Evolutionary conservation across 1,140 invertebrate genomes (phyloP).

Genomic region (Fopius arisanus): DNA sequence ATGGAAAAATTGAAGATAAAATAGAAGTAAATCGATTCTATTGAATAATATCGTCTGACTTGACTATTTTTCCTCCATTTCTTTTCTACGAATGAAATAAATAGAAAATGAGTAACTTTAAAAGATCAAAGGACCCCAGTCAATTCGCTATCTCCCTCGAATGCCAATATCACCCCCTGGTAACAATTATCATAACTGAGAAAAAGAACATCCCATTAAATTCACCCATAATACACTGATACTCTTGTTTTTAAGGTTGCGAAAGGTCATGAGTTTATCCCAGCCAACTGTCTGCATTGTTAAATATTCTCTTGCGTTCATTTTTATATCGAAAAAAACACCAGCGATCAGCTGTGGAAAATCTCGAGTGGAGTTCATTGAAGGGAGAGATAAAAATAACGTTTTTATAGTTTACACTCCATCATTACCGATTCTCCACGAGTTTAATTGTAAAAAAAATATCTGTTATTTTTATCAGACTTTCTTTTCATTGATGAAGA

Average conservation of each 20-base stretch:
- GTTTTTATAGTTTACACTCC: background rate
- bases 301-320: background rate
- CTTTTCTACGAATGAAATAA: background rate
- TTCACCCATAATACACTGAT: slow-evolving; percentile 9
- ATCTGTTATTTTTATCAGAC: background rate
- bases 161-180: slow-evolving; percentile 56
- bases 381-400: background rate
- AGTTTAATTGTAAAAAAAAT: background rate
- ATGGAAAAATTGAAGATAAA: background rate
- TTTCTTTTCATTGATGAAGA: too few relatives aligned
- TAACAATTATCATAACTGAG: slow-evolving; percentile 61
- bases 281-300: background rate
- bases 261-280: slow-evolving; percentile 23
- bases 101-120: background rate
- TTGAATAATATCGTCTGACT: background rate
- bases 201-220: slow-evolving; percentile 36
- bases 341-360: slow-evolving; percentile 3
- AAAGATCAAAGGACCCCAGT: slow-evolving; percentile 16
- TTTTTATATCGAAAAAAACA: slow-evolving; percentile 17
- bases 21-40: background rate
- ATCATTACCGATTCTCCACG: background rate
- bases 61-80: background rate
- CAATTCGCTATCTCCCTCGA: slow-evolving; percentile 14
- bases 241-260: slow-evolving; percentile 25
- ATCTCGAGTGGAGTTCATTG: slow-evolving; percentile 23